Percentiles rank a stretch among this genome's conserved stretches.
Conservation (phyloP, 2,888 invertebrate genomes). For the Venusia cambrica region DNA sequence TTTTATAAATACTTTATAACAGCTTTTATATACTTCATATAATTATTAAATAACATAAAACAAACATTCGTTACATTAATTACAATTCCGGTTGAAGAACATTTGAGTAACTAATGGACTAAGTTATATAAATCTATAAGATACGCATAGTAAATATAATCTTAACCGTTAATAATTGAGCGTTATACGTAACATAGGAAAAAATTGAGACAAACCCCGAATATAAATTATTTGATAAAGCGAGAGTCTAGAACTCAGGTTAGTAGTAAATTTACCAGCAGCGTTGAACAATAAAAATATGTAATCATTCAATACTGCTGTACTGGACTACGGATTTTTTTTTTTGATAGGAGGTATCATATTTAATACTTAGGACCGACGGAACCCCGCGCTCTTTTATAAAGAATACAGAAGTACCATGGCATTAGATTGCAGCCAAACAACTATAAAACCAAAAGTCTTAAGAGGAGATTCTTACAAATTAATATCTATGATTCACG, state of each 20-base stretch:
- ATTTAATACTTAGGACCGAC: too few relatives aligned
- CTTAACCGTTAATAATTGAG: slow-evolving; percentile 63
- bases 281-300: too few relatives aligned
- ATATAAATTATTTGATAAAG: too few relatives aligned
- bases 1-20: slow-evolving; percentile 28
- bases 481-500: slow-evolving; percentile 22
- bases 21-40: slow-evolving; percentile 1
- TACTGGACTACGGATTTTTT: too few relatives aligned
- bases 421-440: too few relatives aligned
- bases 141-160: slow-evolving; percentile 26
- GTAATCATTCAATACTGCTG: too few relatives aligned
- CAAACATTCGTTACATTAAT: slow-evolving; percentile 42
- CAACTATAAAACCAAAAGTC: too few relatives aligned
- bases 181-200: slow-evolving; percentile 53
- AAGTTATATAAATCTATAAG: slow-evolving; percentile 35
- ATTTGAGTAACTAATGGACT: slow-evolving; percentile 56
- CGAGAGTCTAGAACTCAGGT: too few relatives aligned
- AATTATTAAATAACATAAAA: slow-evolving; percentile 29
- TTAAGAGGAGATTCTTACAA: slow-evolving; percentile 35
- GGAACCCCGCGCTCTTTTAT: too few relatives aligned
- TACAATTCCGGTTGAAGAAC: slow-evolving; percentile 42
- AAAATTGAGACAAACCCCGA: slow-evolving; percentile 37
- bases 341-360: too few relatives aligned
- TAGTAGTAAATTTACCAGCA: too few relatives aligned
- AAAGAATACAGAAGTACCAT: too few relatives aligned